A percentile compares a stretch with the other conserved stretches of the same genome.
phyloP scores from a whole-genome alignment of 2,888 invertebrate species.

The Oligia strigilis region DNA sequence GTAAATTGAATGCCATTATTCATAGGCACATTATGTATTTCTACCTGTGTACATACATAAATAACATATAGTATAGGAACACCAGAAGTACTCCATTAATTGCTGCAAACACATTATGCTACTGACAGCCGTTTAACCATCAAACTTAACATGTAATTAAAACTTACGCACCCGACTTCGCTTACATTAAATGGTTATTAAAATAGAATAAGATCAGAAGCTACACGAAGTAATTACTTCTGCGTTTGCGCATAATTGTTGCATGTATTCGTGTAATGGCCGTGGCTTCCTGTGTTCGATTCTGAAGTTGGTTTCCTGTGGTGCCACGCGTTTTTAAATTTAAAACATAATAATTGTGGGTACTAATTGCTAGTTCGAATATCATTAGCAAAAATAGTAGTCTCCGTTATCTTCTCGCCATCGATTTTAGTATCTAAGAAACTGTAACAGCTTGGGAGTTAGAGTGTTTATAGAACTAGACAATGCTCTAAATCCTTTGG shows the following conservation, averaged over 20 bases:
- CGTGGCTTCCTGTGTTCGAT: constrained; percentile 43
- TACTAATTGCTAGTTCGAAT: constrained; percentile 12
- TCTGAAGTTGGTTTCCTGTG: constrained; percentile 34
- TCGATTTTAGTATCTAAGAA: not conserved
- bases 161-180: constrained; percentile 55
- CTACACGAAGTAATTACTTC: constrained; percentile 60
- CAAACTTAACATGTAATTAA: constrained; percentile 63
- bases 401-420: not conserved
- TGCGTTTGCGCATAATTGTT: constrained; percentile 63
- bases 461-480: not conserved
- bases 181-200: constrained; percentile 62
- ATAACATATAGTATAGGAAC: constrained; percentile 1
- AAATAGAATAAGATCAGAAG: constrained; percentile 66
- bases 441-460: not conserved
- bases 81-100: constrained; percentile 56
- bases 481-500: no score
- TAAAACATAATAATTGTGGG: constrained; percentile 8
- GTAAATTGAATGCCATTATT: constrained; percentile 24
- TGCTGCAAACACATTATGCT: constrained; percentile 41
- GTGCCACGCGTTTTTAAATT: constrained; percentile 43
- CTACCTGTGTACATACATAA: not conserved
- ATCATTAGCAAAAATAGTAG: not conserved
- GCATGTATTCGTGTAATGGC: constrained; percentile 35
- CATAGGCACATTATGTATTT: constrained; percentile 12
- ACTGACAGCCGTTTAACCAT: constrained; percentile 62